These are phyloP conservation scores for Aphodius granarius DNA, from an alignment of 2,888 invertebrate genomes.

Conservation along the genomic window DNA sequence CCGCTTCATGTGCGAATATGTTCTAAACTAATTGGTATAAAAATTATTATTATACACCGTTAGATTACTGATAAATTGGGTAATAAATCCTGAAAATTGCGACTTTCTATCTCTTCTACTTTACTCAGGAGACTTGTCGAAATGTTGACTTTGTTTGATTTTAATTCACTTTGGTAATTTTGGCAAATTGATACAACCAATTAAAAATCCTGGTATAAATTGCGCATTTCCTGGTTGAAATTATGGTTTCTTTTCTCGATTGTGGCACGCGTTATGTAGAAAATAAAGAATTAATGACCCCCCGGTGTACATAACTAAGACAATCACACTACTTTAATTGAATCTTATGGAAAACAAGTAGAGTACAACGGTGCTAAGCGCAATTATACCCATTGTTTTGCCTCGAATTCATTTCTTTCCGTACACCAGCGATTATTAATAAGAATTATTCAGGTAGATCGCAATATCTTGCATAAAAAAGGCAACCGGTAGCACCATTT, in stretches of 20 bases:
- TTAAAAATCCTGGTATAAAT: background rate
- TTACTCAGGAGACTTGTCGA: too few species aligned
- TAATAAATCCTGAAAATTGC: too few species aligned
- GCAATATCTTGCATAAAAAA: background rate
- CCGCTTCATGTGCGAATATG: too few species aligned
- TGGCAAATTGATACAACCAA: too few species aligned
- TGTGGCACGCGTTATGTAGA: background rate
- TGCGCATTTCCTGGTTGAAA: background rate
- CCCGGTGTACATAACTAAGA: background rate
- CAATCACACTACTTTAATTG: background rate
- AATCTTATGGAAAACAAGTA: constrained; percentile 18
- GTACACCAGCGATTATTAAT: constrained; percentile 10
- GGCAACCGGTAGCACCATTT: background rate
- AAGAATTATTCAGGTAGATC: background rate
- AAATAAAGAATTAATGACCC: constrained; percentile 5
- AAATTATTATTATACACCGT: too few species aligned
- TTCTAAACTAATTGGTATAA: too few species aligned
- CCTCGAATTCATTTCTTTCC: background rate
- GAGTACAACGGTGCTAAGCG: constrained; percentile 23
- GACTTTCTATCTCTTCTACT: too few species aligned
- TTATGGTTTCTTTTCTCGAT: background rate
- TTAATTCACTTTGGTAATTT: too few species aligned
- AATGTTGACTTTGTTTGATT: too few species aligned
- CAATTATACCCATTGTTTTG: background rate
- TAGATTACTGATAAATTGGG: too few species aligned